Percentiles rank a stretch among this genome's conserved stretches.
Conservation (phyloP, 2,113 vertebrate genomes). For the Nycticebus coucang region DNA sequence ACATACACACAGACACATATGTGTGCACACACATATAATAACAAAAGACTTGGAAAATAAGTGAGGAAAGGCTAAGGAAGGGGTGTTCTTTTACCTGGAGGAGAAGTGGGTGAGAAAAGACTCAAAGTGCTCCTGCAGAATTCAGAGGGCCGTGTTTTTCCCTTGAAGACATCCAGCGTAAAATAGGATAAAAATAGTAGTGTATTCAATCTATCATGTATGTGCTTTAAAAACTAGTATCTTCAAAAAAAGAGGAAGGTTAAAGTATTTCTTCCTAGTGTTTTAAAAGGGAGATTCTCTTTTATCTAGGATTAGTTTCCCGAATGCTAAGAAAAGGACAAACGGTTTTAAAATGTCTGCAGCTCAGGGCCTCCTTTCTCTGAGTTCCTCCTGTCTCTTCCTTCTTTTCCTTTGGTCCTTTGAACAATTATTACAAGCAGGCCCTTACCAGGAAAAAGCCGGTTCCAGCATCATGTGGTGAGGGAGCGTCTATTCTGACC, state of each 20-base stretch:
- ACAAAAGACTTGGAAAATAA: not conserved
- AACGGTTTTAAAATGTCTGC: not conserved
- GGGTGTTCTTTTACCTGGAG: not conserved
- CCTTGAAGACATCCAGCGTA: not conserved
- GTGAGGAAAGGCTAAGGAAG: not conserved
- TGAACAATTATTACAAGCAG: not conserved
- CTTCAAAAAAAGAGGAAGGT: not conserved
- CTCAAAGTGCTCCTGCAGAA: not conserved
- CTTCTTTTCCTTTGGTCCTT: not conserved
- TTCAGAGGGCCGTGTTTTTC: not conserved
- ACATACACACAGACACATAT: too few species aligned
- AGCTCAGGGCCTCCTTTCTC: not conserved
- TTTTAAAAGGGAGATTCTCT: constrained; percentile 11
- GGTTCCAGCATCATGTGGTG: not conserved
- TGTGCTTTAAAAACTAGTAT: not conserved
- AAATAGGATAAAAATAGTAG: not conserved
- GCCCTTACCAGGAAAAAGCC: not conserved
- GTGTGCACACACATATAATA: not conserved
- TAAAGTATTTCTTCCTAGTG: constrained; percentile 29
- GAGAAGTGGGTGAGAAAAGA: not conserved
- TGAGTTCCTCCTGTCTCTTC: not conserved
- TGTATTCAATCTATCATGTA: not conserved
- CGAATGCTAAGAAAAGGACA: not conserved
- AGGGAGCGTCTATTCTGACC: not conserved
- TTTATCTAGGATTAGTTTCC: constrained; percentile 3